phyloP scores from a whole-genome alignment of 2,888 invertebrate genomes.

The Athrips mouffetella region DNA sequence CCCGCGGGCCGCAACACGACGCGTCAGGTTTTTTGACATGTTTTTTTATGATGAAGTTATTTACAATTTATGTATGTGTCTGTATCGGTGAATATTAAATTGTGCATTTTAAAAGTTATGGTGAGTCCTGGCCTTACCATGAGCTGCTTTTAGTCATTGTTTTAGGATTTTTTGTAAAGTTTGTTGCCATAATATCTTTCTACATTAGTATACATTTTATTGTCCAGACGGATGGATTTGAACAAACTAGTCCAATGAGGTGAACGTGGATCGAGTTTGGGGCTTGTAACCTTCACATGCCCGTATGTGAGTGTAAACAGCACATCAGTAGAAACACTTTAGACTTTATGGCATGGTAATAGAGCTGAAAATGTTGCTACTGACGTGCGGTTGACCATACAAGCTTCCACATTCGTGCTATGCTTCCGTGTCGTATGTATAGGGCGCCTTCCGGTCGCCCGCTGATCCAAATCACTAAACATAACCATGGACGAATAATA shows the following conservation, averaged over 20 bases:
- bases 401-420: too few relatives aligned
- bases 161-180: constrained; percentile 78
- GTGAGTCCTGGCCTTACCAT: constrained; percentile 65
- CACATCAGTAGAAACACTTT: too few relatives aligned
- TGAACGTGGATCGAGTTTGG: constrained; percentile 41
- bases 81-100: constrained; percentile 77
- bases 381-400: too few relatives aligned
- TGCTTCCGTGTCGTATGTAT: too few relatives aligned
- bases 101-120: constrained; percentile 75
- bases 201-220: constrained; percentile 75
- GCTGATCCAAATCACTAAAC: constrained; percentile 30
- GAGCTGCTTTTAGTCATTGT: constrained; percentile 78
- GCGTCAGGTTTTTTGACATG: constrained; percentile 72
- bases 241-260: constrained; percentile 75
- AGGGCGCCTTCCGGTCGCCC: too few relatives aligned
- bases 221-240: constrained; percentile 73
- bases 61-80: constrained; percentile 77
- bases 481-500: too few relatives aligned
- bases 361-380: too few relatives aligned
- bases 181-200: constrained; percentile 79
- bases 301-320: too few relatives aligned
- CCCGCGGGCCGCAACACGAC: constrained; percentile 44
- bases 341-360: too few relatives aligned
- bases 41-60: constrained; percentile 76
- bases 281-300: not conserved